Evolutionary conservation across 2,797 vertebrate genomes (phyloP), one percentile per base, ranked within the genome.

Genomic region (Sebastes minor): DNA sequence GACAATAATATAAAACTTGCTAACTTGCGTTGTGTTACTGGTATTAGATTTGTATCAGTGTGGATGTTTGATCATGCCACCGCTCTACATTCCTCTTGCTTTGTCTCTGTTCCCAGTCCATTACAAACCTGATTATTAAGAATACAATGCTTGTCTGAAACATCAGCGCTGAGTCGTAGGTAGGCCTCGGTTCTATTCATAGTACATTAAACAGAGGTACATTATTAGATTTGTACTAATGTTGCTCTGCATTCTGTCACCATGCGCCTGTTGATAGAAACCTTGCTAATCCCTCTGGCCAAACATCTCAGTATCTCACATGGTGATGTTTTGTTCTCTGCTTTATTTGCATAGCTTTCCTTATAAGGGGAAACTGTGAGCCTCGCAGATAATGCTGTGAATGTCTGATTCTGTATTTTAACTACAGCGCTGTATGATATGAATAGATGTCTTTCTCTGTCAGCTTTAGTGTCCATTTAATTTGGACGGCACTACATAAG

Each of bases 181-280:
- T 38, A 46, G 32, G 70, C 62, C 49, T 71, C 35, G 2, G 38
- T 52, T 76, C 74, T 83, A 80, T 83, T 86, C 18, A 64, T 74
- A 78, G 71, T 60, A 46, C 64, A 61, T 75, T 32, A 64, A 84
- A 81, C 67, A 74, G 25, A 72, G 59, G 16, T 61, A 22, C 53
- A 32, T 71, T 28, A 52, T 66, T 78, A 63, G 28, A 63, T 62
- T 63, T 32, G 22, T 20, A 63, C 63, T 71, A 20, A 81, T 72
- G 22, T 71, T 71, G 55, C 70, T 38, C 35, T 64, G 76, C 49
- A 8, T 62, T 75, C 57, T 63, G 49, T 57, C 32, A 28, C 53
- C n/a, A 6, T 65, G 42, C 9, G n/a, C 9, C 13, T 53, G 71
- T 57, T 49, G 33, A 62, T 52, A 62, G 35, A 80, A 78, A 62